phyloP scores from a whole-genome alignment of 35 echinoderm and acorn worm genomes.

The Eucidaris tribuloides region DNA sequence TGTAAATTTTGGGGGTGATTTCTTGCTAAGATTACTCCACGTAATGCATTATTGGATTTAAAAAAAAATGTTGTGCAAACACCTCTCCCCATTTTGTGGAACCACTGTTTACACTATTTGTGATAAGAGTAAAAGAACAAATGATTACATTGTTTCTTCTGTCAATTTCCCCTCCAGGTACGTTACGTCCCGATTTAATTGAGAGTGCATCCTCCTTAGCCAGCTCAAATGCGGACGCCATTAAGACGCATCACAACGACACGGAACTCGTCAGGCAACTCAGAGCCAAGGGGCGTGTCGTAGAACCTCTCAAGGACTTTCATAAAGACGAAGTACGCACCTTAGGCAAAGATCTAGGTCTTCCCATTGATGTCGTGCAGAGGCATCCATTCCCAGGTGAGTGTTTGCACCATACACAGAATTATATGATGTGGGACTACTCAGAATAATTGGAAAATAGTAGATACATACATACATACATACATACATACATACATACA shows the following conservation, averaged over 20 bases:
- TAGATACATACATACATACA: too few relatives aligned
- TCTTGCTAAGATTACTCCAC: too few relatives aligned
- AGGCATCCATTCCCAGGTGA: slow-evolving; percentile 97
- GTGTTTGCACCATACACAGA: not conserved
- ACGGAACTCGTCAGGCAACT: slow-evolving; percentile 86
- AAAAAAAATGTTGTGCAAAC: too few relatives aligned
- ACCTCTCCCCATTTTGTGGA: too few relatives aligned
- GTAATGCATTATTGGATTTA: too few relatives aligned
- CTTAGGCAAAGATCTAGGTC: slow-evolving; percentile 80
- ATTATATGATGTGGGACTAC: not conserved
- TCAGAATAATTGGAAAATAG: not conserved
- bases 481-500: too few relatives aligned
- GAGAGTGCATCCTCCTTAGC: slow-evolving; percentile 89
- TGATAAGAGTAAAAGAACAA: too few relatives aligned
- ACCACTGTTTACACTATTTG: too few relatives aligned
- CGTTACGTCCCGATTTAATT: slow-evolving; percentile 88
- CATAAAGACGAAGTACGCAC: slow-evolving; percentile 80
- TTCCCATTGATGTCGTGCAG: slow-evolving; percentile 81
- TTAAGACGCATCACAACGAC: slow-evolving; percentile 95
- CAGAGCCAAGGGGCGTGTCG: slow-evolving; percentile 66
- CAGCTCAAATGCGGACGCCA: slow-evolving; percentile 87
- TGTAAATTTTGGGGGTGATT: too few relatives aligned
- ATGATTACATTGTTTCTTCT: not conserved
- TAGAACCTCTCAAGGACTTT: slow-evolving; percentile 97
- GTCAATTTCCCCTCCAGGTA: slow-evolving; percentile 38